These are phyloP conservation scores for Ctenopoma kingsleyae DNA, from an alignment of 2,797 vertebrate genomes.

Conservation along the genomic window DNA sequence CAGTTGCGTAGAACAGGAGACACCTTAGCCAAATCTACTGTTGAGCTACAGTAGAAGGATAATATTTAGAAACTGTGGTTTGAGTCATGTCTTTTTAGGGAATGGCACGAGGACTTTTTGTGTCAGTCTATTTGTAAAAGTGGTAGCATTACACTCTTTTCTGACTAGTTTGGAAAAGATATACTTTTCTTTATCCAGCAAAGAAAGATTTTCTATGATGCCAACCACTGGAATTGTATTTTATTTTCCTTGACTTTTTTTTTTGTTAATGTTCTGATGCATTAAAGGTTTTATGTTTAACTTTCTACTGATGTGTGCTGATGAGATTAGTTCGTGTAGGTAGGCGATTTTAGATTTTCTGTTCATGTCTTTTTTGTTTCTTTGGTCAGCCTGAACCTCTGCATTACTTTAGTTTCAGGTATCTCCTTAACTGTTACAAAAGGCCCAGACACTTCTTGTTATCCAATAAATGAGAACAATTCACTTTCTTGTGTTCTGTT, in stretches of 20 bases:
- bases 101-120: conserved; percentile 61
- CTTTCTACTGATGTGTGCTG: conserved; percentile 47
- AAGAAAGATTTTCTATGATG: conserved; percentile 51
- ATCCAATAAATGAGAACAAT: conserved; percentile 66
- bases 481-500: conserved; percentile 26
- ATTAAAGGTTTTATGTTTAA: conserved; percentile 31
- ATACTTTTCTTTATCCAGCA: conserved; percentile 17
- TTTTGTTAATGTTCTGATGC: conserved; percentile 30
- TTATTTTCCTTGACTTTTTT: not conserved
- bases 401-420: conserved; percentile 47
- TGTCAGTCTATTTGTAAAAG: conserved; percentile 63
- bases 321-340: conserved; percentile 22
- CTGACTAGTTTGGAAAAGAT: conserved; percentile 44
- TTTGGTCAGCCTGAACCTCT: conserved; percentile 22
- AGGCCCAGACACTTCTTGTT: conserved; percentile 53
- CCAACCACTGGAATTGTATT: conserved; percentile 34
- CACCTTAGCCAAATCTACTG: conserved; percentile 59
- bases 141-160: conserved; percentile 69
- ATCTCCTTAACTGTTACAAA: conserved; percentile 50
- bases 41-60: conserved; percentile 63
- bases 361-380: conserved; percentile 24
- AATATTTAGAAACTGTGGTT: conserved; percentile 68
- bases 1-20: conserved; percentile 68
- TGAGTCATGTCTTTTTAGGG: conserved; percentile 66
- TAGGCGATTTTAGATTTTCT: conserved; percentile 18